Evolutionary conservation across 2,797 vertebrate genomes (phyloP).

Genomic region (Tangara arthus): DNA sequence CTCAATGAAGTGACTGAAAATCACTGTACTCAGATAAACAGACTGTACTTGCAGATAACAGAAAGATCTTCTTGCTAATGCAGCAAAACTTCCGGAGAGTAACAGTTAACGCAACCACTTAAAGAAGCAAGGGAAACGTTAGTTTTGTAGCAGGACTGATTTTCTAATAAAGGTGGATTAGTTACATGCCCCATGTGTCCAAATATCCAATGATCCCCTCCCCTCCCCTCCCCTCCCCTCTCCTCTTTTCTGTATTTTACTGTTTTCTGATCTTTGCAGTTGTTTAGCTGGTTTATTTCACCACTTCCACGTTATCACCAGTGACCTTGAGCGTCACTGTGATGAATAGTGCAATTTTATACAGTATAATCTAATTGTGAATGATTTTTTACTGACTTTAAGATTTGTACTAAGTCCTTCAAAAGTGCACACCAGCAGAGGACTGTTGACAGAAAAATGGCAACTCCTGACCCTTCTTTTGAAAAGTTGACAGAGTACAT

Average conservation of each 20-base stretch:
- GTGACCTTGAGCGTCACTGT: not conserved
- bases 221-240: too few relatives aligned
- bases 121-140: not conserved
- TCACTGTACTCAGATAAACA: not conserved
- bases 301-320: not conserved
- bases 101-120: not conserved
- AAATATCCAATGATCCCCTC: not conserved
- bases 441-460: not conserved
- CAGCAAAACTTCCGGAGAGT: not conserved
- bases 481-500: not conserved
- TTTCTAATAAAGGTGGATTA: not conserved
- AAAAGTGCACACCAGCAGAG: not conserved
- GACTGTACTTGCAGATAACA: not conserved
- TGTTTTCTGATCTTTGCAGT: not conserved
- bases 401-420: not conserved
- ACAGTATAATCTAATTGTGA: not conserved
- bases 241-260: not conserved
- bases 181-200: not conserved
- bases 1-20: not conserved
- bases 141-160: not conserved
- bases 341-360: constrained; percentile 13
- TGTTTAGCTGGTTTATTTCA: not conserved
- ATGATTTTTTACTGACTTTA: not conserved
- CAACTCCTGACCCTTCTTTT: not conserved
- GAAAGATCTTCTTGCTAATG: not conserved